Percentiles rank a stretch among this genome's conserved stretches.
These are phyloP conservation scores for Macropis europaea DNA, from an alignment of 2,888 invertebrate species.

Conservation along the genomic window DNA sequence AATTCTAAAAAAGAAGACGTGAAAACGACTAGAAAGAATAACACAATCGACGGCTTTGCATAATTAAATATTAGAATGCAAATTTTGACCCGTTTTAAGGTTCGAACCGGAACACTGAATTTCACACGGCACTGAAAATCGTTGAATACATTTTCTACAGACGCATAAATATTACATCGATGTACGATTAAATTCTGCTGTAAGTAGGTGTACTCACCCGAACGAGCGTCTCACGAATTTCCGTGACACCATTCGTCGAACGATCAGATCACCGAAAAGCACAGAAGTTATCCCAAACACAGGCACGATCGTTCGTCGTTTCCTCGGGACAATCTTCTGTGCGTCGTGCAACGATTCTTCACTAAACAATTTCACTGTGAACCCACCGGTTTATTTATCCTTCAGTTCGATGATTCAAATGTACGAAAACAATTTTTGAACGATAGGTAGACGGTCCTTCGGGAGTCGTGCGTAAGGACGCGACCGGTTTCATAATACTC, in stretches of 20 bases:
- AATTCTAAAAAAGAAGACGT: background rate
- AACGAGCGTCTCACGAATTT: conserved; percentile 13
- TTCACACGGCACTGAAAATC: background rate
- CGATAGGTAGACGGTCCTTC: background rate
- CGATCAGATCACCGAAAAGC: background rate
- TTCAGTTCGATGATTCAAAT: background rate
- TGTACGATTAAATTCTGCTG: background rate
- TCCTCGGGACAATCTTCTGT: background rate
- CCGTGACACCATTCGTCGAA: conserved; percentile 36
- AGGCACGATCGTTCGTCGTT: background rate
- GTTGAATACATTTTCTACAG: background rate
- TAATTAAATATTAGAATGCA: conserved; percentile 7
- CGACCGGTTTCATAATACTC: background rate
- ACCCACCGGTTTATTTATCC: background rate
- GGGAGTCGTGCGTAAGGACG: background rate
- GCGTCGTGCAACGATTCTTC: background rate
- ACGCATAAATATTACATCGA: background rate
- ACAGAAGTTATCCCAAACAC: conserved; percentile 29
- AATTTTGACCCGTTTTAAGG: background rate
- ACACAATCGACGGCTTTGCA: background rate
- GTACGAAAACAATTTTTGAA: background rate
- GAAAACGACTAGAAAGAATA: background rate
- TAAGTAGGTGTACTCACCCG: conserved; percentile 38
- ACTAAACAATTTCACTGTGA: conserved; percentile 18
- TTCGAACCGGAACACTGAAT: background rate